Evolutionary conservation across 2,888 invertebrate species (phyloP), one percentile per base, ranked within the genome.

Genomic region (Galeruca laticollis): DNA sequence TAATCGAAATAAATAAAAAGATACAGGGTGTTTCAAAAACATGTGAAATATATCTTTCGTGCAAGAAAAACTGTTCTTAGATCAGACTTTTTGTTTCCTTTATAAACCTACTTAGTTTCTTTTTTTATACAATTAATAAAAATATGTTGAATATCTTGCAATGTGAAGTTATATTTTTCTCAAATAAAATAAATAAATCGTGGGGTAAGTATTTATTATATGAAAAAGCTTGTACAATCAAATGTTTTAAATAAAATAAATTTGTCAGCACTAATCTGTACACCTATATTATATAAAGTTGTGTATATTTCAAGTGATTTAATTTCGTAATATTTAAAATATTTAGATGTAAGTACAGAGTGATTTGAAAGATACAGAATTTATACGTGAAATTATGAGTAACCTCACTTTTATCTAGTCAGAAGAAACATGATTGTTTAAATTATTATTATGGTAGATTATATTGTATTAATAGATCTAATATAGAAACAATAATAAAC

Each of bases 191-290:
- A 37, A 37, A 37, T 37, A 37, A 11, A 63, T 57, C 68, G 65
- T n/a, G n/a, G n/a, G n/a, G n/a, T n/a, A n/a, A n/a, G n/a, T n/a
- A 26, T 26, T 26, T 71, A 21, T 54, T 64, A 31, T 56, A 64
- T 56, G 54, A 64, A 64, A 64, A 65, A 68, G 73, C 73, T 71
- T 73, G 75, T 76, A 76, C 76, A 76, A 75, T 75, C 76, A 76
- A 69, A 69, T 73, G 10, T 60, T 59, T n/a, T 18, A 62, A 37
- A 37, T 37, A 52, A 65, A 66, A 51, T 66, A 49, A 59, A 26
- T 59, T 66, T 66, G 66, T 51, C 66, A 66, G 66, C 66, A 66
- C 66, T 66, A 66, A 66, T 66, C 66, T 66, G 66, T 66, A 59
- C 49, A 51, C 37, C 20, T 59, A 71, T 70, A 72, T n/a, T 26